Percentiles rank a stretch among this genome's conserved stretches.
These are phyloP conservation scores for Astyanax mexicanus DNA, from an alignment of 2,797 vertebrate genomes.

Conservation along the genomic window DNA sequence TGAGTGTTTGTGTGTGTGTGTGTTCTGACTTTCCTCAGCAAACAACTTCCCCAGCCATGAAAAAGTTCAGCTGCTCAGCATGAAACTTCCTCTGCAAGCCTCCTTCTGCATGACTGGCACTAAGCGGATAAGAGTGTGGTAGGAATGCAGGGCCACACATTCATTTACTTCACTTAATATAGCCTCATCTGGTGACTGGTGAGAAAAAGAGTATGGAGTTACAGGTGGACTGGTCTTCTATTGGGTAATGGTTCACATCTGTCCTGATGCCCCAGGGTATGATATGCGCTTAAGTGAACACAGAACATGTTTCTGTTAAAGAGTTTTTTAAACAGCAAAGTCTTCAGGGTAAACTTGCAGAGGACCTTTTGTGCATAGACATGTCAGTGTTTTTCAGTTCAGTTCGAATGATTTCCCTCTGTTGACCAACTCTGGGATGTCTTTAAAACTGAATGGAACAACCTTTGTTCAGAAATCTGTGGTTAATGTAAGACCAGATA, in stretches of 20 bases:
- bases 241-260: background rate
- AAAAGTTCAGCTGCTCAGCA: slow-evolving; percentile 55
- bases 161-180: slow-evolving; percentile 54
- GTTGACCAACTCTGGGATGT: too few species aligned
- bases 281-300: too few species aligned
- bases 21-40: slow-evolving; percentile 18
- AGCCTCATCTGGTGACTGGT: slow-evolving; percentile 62
- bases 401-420: too few species aligned
- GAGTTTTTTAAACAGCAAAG: too few species aligned
- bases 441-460: too few species aligned
- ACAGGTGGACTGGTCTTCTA: background rate
- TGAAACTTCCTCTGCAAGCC: slow-evolving; percentile 68
- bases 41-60: slow-evolving; percentile 9
- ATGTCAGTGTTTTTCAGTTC: too few species aligned
- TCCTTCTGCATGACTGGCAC: slow-evolving; percentile 71
- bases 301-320: too few species aligned
- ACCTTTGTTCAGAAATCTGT: too few species aligned
- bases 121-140: slow-evolving; percentile 64
- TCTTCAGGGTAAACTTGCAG: too few species aligned
- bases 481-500: too few species aligned
- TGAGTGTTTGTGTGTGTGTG: slow-evolving; percentile 24
- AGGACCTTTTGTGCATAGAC: too few species aligned
- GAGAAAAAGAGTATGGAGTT: background rate
- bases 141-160: slow-evolving; percentile 69
- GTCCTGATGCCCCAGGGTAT: too few species aligned